phyloP scores from a whole-genome alignment of 2,888 invertebrate genomes.

The Gerris lacustris region DNA sequence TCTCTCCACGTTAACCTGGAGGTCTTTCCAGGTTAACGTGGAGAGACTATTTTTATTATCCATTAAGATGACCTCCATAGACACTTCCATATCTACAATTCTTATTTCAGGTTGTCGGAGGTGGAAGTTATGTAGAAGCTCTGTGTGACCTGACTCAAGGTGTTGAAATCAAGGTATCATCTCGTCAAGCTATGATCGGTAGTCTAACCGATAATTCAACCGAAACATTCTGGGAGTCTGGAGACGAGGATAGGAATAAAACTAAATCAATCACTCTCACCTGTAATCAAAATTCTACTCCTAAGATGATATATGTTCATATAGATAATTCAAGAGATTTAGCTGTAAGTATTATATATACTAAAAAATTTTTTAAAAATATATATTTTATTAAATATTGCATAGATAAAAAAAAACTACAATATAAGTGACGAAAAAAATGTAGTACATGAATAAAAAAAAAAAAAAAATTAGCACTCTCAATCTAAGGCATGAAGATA shows the following conservation, averaged over 20 bases:
- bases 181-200: constrained; percentile 84
- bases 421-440: neutral
- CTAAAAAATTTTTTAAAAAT: neutral
- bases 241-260: constrained; percentile 90
- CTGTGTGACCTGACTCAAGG: constrained; percentile 61
- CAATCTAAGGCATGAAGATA: too few relatives aligned
- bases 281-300: constrained; percentile 50
- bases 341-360: constrained; percentile 57
- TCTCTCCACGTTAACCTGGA: too few relatives aligned
- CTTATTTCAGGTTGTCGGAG: too few relatives aligned
- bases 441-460: too few relatives aligned
- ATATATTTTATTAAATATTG: constrained; percentile 10
- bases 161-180: constrained; percentile 77
- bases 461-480: too few relatives aligned
- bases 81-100: too few relatives aligned
- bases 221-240: constrained; percentile 98
- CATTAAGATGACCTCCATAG: too few relatives aligned
- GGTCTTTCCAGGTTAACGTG: too few relatives aligned
- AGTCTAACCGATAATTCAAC: constrained; percentile 87
- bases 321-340: constrained; percentile 90
- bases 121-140: constrained; percentile 47
- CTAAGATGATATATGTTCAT: constrained; percentile 71
- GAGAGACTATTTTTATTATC: too few relatives aligned
- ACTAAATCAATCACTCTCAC: constrained; percentile 69
- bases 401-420: constrained; percentile 2